Evolutionary conservation across 2,113 vertebrate genomes (phyloP).

Genomic region (Neomonachus schauinslandi): DNA sequence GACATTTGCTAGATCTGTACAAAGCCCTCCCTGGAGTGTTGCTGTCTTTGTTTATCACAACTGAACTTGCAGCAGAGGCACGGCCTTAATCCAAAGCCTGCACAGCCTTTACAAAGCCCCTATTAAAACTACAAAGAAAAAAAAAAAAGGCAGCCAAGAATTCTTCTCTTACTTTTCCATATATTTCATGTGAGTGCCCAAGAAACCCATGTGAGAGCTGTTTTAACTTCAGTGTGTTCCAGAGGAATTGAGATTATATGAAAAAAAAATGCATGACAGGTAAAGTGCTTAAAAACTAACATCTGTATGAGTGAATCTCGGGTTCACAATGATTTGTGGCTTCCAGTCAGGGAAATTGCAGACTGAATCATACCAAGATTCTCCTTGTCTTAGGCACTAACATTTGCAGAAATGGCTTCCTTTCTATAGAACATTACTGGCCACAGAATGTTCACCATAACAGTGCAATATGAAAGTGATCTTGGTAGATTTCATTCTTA

Average conservation of each 20-base stretch:
- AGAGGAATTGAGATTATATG: neutral
- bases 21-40: neutral
- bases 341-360: neutral
- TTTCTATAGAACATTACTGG: neutral
- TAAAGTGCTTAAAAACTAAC: neutral
- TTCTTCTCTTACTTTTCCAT: neutral
- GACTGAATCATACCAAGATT: neutral
- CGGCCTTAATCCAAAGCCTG: neutral
- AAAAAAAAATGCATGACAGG: neutral
- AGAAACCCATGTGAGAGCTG: slow-evolving; percentile 18
- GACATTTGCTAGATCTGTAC: neutral
- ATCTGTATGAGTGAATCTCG: neutral
- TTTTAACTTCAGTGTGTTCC: neutral
- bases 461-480: neutral
- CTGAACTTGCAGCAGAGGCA: neutral
- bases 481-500: neutral
- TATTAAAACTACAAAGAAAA: slow-evolving; percentile 22
- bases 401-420: neutral
- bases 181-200: neutral
- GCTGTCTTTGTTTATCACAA: slow-evolving; percentile 6
- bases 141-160: neutral
- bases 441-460: neutral
- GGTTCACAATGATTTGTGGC: neutral
- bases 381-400: neutral
- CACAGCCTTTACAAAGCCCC: neutral